phyloP scores from a whole-genome alignment of 2,113 vertebrate species.

The Proteles cristata region DNA sequence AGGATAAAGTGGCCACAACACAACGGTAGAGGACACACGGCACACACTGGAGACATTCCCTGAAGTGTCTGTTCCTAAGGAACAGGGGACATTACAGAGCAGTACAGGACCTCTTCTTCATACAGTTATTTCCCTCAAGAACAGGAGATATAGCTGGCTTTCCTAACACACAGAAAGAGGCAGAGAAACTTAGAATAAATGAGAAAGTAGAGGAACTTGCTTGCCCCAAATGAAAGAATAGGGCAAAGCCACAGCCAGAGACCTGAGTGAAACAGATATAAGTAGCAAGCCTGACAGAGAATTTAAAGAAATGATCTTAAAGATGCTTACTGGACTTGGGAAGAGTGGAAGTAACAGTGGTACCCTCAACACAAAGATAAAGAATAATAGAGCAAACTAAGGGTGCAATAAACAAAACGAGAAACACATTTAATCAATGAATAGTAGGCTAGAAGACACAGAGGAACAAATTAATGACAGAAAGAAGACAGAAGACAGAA shows the following conservation, averaged over 20 bases:
- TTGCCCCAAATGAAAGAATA: not conserved
- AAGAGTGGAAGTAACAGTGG: not conserved
- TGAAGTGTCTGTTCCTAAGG: not conserved
- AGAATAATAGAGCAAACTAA: not conserved
- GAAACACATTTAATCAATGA: not conserved
- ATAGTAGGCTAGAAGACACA: not conserved
- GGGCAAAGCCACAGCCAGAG: not conserved
- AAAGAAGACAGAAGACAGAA: not conserved
- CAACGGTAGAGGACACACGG: not conserved
- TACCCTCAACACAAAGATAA: not conserved
- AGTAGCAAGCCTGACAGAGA: not conserved
- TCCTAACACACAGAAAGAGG: not conserved
- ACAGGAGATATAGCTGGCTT: not conserved
- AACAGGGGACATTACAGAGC: not conserved
- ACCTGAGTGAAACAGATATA: not conserved
- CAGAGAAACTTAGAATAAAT: not conserved
- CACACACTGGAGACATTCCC: not conserved
- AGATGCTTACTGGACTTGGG: not conserved
- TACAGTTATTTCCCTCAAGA: not conserved
- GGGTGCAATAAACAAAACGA: not conserved
- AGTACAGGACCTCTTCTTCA: not conserved
- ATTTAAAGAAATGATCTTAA: not conserved
- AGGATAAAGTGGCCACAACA: not conserved
- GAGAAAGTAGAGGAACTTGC: not conserved
- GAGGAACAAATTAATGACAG: not conserved